Base-by-base conservation (phyloP, 1,140 invertebrate species). In the Tetragnatha versicolor region DNA sequence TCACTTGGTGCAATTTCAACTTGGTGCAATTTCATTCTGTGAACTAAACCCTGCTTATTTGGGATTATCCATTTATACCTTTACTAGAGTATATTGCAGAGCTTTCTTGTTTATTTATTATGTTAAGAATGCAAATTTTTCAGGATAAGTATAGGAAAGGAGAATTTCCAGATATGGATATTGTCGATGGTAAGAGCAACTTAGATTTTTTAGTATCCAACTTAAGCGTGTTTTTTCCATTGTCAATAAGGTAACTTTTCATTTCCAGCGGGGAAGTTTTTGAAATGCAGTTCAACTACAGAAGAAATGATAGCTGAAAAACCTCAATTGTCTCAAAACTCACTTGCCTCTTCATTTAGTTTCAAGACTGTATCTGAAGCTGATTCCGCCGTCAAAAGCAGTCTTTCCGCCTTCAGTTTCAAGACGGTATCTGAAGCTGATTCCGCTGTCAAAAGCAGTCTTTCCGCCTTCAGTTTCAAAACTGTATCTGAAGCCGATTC, bases 321-420 rank as follows among this genome's bases (percentile, higher is more conserved):
- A 14, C 9, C 37, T 37, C 25, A 22, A 63, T 51, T n/a, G 14
- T 20, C 42, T 17, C 42, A 47, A 47, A 47, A 12, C 42, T 17
- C 42, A 17, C 20, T 20, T 47, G 20, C 42, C 2, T 47, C 42
- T 47, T 47, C 20, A 12, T 47, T 47, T 3, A 20, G 42, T 47
- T 20, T 20, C n/a, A 77, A 66, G 42, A 22, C 27, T 9, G 17
- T 61, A 6, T 12, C 31, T 5, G 31, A 53, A 35, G 35, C 7
- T 27, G 47, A 53, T 22, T 22, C 25, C 35, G n/a, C 17, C 37
- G 2, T 22, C 3, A 60, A 60, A 60, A 61, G 3, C n/a, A 39
- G 45, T 65, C 31, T 49, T 45, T 25, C 73, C 14, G 20, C 27
- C 31, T 77, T 76, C 17, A 76, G 60, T 31, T 76, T 77, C 12